Percentiles rank a stretch among this genome's conserved stretches.
These are phyloP conservation scores for Cotesia vestalis DNA, from an alignment of 1,140 invertebrate genomes.

Conservation along the genomic window DNA sequence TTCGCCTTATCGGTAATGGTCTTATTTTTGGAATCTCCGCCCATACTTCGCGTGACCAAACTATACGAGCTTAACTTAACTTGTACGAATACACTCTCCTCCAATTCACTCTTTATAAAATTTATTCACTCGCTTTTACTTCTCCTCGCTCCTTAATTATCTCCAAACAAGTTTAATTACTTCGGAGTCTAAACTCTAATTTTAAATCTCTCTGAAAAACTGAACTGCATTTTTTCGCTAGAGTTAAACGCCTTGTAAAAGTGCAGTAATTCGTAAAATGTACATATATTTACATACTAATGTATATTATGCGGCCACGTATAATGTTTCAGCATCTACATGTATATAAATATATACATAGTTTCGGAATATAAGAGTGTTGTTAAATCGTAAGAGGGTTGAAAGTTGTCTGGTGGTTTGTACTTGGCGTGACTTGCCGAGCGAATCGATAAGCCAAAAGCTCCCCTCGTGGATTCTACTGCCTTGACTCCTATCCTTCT, in stretches of 20 bases:
- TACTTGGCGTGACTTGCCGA: slow-evolving; percentile 26
- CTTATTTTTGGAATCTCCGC: slow-evolving; percentile 66
- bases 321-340: not conserved
- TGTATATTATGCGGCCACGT: too few relatives aligned
- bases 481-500: not conserved
- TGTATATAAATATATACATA: not conserved
- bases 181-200: too few relatives aligned
- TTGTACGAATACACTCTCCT: slow-evolving; percentile 2
- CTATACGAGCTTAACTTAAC: slow-evolving; percentile 36
- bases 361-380: not conserved
- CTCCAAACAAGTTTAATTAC: too few relatives aligned
- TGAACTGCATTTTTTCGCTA: too few relatives aligned
- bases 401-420: slow-evolving; percentile 3
- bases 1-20: slow-evolving; percentile 63
- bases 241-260: too few relatives aligned
- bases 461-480: slow-evolving; percentile 17
- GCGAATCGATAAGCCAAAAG: slow-evolving; percentile 32
- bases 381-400: slow-evolving; percentile 15
- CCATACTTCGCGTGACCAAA: slow-evolving; percentile 64
- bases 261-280: too few relatives aligned
- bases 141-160: too few relatives aligned
- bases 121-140: too few relatives aligned
- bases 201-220: too few relatives aligned
- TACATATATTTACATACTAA: too few relatives aligned
- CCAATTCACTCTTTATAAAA: too few relatives aligned